A percentile compares a stretch with the other conserved stretches of the same genome.
Evolutionary conservation across 2,113 vertebrate genomes (phyloP).

Genomic region (Cheirogaleus medius): DNA sequence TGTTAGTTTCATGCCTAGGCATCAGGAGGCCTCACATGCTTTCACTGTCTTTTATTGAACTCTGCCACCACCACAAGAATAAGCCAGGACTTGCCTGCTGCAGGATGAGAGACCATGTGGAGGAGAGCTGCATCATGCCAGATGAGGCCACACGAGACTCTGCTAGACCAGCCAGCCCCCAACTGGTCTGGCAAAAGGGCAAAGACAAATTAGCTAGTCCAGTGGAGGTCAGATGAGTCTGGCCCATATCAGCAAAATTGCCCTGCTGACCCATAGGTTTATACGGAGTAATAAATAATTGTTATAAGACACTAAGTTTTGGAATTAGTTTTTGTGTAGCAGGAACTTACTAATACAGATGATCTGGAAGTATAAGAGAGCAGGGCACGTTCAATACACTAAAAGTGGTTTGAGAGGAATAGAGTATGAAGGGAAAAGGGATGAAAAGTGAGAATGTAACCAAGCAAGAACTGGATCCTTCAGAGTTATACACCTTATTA

Average conservation of each 20-base stretch:
- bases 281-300: neutral
- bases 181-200: neutral
- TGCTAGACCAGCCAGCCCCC: neutral
- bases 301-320: neutral
- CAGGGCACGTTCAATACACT: neutral
- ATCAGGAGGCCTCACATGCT: neutral
- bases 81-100: neutral
- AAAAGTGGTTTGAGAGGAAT: neutral
- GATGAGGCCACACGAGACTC: neutral
- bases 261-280: neutral
- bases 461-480: neutral
- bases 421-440: neutral
- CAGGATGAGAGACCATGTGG: neutral
- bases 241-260: neutral
- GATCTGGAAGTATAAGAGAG: neutral
- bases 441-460: neutral
- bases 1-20: neutral
- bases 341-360: neutral
- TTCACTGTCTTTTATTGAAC: neutral
- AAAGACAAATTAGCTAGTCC: neutral
- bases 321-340: neutral
- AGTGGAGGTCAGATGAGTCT: neutral
- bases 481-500: neutral
- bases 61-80: neutral
- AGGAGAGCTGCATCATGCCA: neutral